Conservation (phyloP, 2,888 invertebrate species). For the Eupsilia transversa region DNA sequence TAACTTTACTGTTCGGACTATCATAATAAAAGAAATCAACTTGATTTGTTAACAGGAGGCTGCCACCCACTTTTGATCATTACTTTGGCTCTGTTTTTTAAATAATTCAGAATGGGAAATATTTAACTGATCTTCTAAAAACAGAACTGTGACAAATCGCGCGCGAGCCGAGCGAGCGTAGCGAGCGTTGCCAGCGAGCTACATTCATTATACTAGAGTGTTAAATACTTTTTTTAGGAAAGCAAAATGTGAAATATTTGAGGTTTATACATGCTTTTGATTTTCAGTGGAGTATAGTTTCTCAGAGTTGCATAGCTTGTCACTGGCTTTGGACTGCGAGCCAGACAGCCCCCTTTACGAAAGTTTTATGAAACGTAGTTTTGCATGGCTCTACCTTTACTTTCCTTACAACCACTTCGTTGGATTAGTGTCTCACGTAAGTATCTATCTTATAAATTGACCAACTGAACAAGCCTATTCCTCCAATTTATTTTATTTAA, state of each 20-base stretch:
- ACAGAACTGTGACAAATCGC: no score
- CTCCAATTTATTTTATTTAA: no score
- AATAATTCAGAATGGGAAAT: no score
- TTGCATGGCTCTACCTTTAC: conserved; percentile 72
- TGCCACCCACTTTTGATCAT: no score
- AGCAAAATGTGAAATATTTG: neutral
- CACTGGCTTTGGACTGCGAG: conserved; percentile 72
- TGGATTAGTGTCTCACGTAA: conserved; percentile 73
- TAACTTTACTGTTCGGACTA: no score
- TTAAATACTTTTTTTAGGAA: neutral
- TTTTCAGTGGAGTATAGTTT: conserved; percentile 79
- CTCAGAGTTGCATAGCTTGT: conserved; percentile 70
- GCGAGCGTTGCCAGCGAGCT: neutral
- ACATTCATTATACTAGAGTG: neutral
- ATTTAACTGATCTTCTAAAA: neutral
- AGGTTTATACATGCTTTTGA: neutral
- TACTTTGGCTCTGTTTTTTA: no score
- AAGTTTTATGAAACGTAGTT: conserved; percentile 67
- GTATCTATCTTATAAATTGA: conserved; percentile 1
- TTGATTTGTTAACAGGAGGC: no score
- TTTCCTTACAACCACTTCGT: conserved; percentile 70
- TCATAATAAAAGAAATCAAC: no score
- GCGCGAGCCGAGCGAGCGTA: neutral
- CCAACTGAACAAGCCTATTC: neutral
- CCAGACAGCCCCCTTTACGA: conserved; percentile 70